phyloP scores from a whole-genome alignment of 1,140 invertebrate species.

The Cotesia chilonis region DNA sequence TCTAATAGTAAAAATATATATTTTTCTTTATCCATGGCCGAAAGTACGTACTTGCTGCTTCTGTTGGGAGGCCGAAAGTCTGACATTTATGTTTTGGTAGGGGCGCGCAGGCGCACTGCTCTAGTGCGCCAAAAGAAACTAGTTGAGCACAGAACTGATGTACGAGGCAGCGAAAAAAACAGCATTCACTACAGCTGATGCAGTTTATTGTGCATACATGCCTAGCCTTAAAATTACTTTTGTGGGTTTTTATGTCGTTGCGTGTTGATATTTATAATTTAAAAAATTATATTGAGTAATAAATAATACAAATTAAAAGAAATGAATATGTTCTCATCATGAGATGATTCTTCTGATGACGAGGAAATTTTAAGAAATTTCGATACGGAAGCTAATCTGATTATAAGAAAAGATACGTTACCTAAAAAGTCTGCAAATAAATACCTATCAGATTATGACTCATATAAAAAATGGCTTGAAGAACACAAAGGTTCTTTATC shows the following conservation, averaged over 20 bases:
- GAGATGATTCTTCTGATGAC: slow-evolving; percentile 17
- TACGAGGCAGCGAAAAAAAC: background rate
- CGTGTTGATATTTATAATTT: too few species aligned
- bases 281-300: too few species aligned
- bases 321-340: slow-evolving; percentile 21
- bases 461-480: slow-evolving; percentile 18
- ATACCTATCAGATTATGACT: slow-evolving; percentile 20
- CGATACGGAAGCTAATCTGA: slow-evolving; percentile 25
- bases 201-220: background rate
- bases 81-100: slow-evolving; percentile 17
- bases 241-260: too few species aligned
- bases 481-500: slow-evolving; percentile 25
- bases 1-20: too few species aligned
- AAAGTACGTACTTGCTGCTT: too few species aligned
- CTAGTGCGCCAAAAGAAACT: background rate
- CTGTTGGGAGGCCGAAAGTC: too few species aligned
- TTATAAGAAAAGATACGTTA: slow-evolving; percentile 23
- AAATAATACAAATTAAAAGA: slow-evolving; percentile 2
- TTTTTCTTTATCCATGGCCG: too few species aligned
- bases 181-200: too few species aligned
- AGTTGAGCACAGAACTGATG: slow-evolving; percentile 15
- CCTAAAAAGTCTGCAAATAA: slow-evolving; percentile 27
- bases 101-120: slow-evolving; percentile 9
- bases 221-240: too few species aligned
- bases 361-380: slow-evolving; percentile 28